A percentile compares a stretch with the other conserved stretches of the same genome.
phyloP scores from a whole-genome alignment of 2,113 vertebrate genomes.

The Pelusios castaneus region DNA sequence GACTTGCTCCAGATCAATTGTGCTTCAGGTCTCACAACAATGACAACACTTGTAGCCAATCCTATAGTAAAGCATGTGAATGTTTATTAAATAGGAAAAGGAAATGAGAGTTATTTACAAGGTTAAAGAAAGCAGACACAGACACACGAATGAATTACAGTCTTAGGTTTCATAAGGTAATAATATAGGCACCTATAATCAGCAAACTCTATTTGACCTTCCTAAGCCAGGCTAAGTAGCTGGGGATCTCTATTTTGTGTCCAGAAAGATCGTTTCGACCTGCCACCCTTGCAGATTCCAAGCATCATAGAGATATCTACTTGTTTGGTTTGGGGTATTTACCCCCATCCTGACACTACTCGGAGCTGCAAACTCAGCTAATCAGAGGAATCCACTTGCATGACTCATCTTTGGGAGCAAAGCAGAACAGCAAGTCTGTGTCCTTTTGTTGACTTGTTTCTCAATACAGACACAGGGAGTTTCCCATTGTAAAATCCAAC shows the following conservation, averaged over 20 bases:
- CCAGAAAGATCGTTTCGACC: neutral
- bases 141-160: neutral
- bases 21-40: neutral
- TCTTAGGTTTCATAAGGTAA: neutral
- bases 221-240: neutral
- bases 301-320: neutral
- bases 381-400: neutral
- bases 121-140: neutral
- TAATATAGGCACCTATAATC: neutral
- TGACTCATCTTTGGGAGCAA: neutral
- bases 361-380: neutral
- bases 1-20: neutral
- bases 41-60: neutral
- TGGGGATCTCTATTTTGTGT: neutral
- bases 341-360: neutral
- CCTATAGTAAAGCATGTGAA: neutral
- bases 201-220: neutral
- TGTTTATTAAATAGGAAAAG: too few relatives aligned
- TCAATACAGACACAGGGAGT: neutral
- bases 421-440: neutral
- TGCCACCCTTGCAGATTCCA: neutral
- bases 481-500: neutral
- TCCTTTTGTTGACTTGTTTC: neutral
- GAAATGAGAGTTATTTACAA: too few relatives aligned
- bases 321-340: neutral